These are phyloP conservation scores for Lasioglossum baleicum DNA, from an alignment of 1,140 invertebrate genomes.

Conservation along the genomic window DNA sequence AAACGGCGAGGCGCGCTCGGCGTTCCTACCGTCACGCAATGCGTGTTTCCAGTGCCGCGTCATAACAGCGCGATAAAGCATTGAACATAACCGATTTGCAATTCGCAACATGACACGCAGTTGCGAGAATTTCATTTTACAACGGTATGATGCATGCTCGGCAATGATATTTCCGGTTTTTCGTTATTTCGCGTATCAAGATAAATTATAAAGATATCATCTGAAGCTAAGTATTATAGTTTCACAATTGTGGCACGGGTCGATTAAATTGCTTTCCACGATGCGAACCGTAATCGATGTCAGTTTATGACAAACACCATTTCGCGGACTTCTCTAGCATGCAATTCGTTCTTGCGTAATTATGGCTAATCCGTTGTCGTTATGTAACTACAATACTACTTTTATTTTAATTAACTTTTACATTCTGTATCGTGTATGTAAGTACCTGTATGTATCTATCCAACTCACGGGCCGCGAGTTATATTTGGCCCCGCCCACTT, in stretches of 20 bases:
- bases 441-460: no score
- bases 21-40: not conserved
- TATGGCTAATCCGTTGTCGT: no score
- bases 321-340: not conserved
- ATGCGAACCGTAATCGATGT: not conserved
- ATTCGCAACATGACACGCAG: conserved; percentile 4
- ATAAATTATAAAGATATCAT: conserved; percentile 10
- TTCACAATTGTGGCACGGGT: conserved; percentile 1
- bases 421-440: no score
- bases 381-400: no score
- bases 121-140: not conserved
- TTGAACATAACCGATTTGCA: conserved; percentile 15
- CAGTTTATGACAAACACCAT: not conserved
- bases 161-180: conserved; percentile 14
- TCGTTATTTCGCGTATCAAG: not conserved
- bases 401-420: no score
- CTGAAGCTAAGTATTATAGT: not conserved
- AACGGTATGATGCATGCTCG: not conserved
- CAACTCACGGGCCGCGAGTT: no score
- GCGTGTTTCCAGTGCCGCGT: not conserved
- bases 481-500: no score
- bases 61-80: not conserved
- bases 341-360: not conserved
- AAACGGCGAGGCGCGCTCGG: not conserved
- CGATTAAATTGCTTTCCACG: not conserved